Base-by-base conservation (phyloP, 2,113 vertebrate species). In the Columba janthina region DNA sequence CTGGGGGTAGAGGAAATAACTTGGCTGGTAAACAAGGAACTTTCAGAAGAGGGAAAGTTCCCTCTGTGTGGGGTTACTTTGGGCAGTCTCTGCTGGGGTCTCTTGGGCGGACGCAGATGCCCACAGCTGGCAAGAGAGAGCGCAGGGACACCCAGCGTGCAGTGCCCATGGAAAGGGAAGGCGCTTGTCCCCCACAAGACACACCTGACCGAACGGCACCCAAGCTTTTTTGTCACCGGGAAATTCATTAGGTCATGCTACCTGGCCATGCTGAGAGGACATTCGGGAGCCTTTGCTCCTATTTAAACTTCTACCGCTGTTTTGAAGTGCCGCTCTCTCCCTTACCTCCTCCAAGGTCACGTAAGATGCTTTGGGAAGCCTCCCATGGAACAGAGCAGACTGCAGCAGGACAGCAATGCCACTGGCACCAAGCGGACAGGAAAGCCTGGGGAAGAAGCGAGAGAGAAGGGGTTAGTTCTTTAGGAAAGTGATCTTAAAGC, bases 271-370 rank as follows among this genome's bases (percentile, higher is more conserved):
- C 82, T 66, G 58, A 31, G 4, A 20, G 32, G 57, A 51, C 21
- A 54, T 15, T 2, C 38, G n/a, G 51, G 15, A 74, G 19, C 53
- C 50, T 67, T 69, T 51, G 48, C 11, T 89, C 54, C 57, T 29
- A 7, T 25, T 58, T 58, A 5, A 0, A 74, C 50, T 84, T 65
- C 70, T 76, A 6, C 15, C 31, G 1, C 11, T 79, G 58, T 46
- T 81, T 22, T 31, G 73, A 50, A 28, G 4, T 7, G 56, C 31
- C 8, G 2, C 38, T 34, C 42, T 38, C 21, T 69, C 78, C 58
- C 88, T 93, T 93, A 93, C 90, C 90, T 95, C 51, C 72, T 85
- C 78, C 78, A 42, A 70, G 75, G 72, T 66, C 78, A 48, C 5
- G 2, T n/a, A 7, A 15, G 51, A 32, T 3, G 6, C 44, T 46